phyloP scores from a whole-genome alignment of 2,888 invertebrate species.

The Scelioninae gen. 1 region DNA sequence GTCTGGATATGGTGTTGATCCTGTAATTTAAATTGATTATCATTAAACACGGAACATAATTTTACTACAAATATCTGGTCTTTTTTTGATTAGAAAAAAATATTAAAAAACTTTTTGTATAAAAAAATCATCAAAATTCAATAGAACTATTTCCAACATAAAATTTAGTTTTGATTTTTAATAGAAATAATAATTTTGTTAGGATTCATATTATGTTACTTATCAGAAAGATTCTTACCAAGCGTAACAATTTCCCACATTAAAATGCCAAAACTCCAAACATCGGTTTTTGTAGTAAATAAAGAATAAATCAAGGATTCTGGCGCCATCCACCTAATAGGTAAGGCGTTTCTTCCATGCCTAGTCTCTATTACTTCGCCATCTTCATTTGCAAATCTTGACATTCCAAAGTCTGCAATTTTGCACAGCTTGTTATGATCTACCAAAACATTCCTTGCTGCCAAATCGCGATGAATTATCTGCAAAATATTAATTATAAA shows the following conservation, averaged over 20 bases:
- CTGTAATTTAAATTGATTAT: constrained; percentile 83
- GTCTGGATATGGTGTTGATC: constrained; percentile 93
- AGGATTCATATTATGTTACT: too few species aligned
- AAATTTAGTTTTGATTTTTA: too few species aligned
- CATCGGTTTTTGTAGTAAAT: constrained; percentile 92
- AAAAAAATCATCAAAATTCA: too few species aligned
- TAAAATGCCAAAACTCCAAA: constrained; percentile 94
- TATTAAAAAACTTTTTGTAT: too few species aligned
- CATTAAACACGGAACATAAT: too few species aligned
- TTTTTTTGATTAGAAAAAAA: too few species aligned
- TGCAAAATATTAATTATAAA: too few species aligned
- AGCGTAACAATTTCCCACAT: constrained; percentile 95
- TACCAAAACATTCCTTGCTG: constrained; percentile 92
- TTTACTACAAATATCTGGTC: too few species aligned
- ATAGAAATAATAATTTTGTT: too few species aligned
- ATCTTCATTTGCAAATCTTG: constrained; percentile 87
- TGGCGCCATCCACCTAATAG: constrained; percentile 94
- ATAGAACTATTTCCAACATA: too few species aligned
- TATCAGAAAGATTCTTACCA: constrained; percentile 85
- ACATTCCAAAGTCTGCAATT: constrained; percentile 95
- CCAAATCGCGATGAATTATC: constrained; percentile 94
- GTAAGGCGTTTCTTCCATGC: constrained; percentile 87
- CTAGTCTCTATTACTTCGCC: constrained; percentile 85
- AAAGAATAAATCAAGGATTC: constrained; percentile 91
- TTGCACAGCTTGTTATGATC: constrained; percentile 94